phyloP scores from a whole-genome alignment of 1,140 invertebrate species.

The Cepaea nemoralis region DNA sequence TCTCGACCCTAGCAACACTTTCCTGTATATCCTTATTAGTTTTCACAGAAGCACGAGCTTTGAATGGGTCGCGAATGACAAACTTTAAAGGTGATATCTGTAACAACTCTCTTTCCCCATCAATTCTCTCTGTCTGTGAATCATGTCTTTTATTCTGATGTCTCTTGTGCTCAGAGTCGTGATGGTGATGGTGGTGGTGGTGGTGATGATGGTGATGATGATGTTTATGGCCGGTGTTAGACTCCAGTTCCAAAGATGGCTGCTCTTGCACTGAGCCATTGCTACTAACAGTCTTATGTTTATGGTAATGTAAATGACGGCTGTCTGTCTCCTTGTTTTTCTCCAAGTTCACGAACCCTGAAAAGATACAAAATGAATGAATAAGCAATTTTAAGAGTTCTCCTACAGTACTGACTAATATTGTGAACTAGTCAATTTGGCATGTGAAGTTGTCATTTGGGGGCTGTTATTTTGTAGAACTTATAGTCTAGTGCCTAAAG shows the following conservation, averaged over 20 bases:
- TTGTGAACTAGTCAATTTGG: too few species aligned
- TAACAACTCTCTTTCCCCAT: constrained; percentile 39
- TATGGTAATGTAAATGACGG: not conserved
- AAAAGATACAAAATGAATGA: not conserved
- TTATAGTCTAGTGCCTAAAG: too few species aligned
- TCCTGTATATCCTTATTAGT: not conserved
- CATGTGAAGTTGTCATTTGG: too few species aligned
- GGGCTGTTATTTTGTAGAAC: too few species aligned
- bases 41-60: constrained; percentile 20
- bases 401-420: too few species aligned
- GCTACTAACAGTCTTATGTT: not conserved
- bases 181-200: constrained; percentile 32
- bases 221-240: constrained; percentile 26
- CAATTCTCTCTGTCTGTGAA: not conserved
- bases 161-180: constrained; percentile 32
- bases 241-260: not conserved
- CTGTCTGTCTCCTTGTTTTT: constrained; percentile 6
- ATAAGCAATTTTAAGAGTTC: too few species aligned
- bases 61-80: constrained; percentile 45
- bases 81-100: constrained; percentile 45
- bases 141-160: constrained; percentile 14
- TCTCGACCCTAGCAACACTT: too few species aligned
- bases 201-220: constrained; percentile 35
- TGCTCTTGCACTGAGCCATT: not conserved
- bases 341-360: not conserved